Percentiles rank a stretch among this genome's conserved stretches.
phyloP scores from a whole-genome alignment of 2,113 vertebrate species.

The Platysternon megacephalum region DNA sequence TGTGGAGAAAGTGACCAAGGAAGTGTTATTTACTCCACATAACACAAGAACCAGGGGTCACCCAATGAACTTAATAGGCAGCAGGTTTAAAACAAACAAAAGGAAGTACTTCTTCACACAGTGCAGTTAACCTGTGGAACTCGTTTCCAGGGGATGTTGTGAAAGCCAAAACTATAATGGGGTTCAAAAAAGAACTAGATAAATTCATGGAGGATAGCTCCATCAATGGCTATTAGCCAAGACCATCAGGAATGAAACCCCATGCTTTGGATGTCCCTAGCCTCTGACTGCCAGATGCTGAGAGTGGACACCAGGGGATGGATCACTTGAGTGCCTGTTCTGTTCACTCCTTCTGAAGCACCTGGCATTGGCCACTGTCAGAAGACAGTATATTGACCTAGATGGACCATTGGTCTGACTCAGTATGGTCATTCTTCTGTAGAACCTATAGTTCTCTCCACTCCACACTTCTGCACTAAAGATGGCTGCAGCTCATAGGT shows the following conservation, averaged over 20 bases:
- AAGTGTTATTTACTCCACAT: neutral
- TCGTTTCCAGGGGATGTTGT: neutral
- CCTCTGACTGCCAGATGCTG: neutral
- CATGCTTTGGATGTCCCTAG: neutral
- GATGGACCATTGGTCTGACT: neutral
- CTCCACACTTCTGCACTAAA: neutral
- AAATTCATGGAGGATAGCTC: neutral
- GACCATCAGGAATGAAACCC: neutral
- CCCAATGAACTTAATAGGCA: neutral
- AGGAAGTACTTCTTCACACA: neutral
- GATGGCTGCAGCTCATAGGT: neutral
- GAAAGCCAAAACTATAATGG: neutral
- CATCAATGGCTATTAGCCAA: neutral
- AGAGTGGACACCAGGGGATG: neutral
- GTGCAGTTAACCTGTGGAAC: neutral
- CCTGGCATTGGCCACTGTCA: neutral
- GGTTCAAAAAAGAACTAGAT: neutral
- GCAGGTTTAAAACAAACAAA: neutral
- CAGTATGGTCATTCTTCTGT: neutral
- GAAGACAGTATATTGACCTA: neutral
- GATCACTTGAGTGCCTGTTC: neutral
- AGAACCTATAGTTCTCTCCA: fast-evolving
- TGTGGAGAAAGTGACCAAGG: neutral
- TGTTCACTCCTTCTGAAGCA: neutral
- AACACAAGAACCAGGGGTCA: neutral